A percentile compares a stretch with the other conserved stretches of the same genome.
phyloP scores from a whole-genome alignment of 64 coral and sea anemone genomes.

The Dendronephthya gigantea region DNA sequence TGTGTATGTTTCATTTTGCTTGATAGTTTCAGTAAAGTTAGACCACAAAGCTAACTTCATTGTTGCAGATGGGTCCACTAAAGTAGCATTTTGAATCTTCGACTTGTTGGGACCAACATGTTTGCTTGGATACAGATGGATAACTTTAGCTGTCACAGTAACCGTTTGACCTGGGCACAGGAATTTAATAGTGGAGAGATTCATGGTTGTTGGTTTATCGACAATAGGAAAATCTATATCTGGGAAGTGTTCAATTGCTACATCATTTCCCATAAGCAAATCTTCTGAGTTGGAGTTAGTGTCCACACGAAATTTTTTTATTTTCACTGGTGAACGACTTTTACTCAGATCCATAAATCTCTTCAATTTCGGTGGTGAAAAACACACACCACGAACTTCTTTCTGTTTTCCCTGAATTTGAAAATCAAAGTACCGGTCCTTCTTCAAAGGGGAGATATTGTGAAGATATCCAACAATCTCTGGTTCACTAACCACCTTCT shows the following conservation, averaged over 20 bases:
- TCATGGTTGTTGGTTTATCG: not conserved
- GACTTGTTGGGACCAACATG: not conserved
- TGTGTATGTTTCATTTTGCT: conserved; percentile 27
- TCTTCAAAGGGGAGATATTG: too few relatives aligned
- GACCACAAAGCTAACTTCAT: conserved; percentile 45
- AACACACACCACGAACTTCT: too few relatives aligned
- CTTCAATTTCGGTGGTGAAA: too few relatives aligned
- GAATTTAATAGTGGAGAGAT: not conserved
- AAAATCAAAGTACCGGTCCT: too few relatives aligned
- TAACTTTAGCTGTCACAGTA: not conserved
- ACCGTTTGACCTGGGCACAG: not conserved
- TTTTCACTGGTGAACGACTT: too few relatives aligned
- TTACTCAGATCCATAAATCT: too few relatives aligned
- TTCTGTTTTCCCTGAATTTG: too few relatives aligned
- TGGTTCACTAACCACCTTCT: too few relatives aligned
- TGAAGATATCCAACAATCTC: too few relatives aligned
- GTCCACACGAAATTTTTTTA: too few relatives aligned
- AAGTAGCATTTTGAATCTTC: not conserved
- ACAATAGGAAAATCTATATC: not conserved
- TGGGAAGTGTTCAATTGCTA: not conserved
- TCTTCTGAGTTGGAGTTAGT: too few relatives aligned
- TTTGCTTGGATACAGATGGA: not conserved
- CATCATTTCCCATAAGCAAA: not conserved
- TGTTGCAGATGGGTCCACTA: conserved; percentile 40
- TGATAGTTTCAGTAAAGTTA: conserved; percentile 28